phyloP scores from a whole-genome alignment of 1,140 invertebrate species.

The Neoseiulus cucumeris region DNA sequence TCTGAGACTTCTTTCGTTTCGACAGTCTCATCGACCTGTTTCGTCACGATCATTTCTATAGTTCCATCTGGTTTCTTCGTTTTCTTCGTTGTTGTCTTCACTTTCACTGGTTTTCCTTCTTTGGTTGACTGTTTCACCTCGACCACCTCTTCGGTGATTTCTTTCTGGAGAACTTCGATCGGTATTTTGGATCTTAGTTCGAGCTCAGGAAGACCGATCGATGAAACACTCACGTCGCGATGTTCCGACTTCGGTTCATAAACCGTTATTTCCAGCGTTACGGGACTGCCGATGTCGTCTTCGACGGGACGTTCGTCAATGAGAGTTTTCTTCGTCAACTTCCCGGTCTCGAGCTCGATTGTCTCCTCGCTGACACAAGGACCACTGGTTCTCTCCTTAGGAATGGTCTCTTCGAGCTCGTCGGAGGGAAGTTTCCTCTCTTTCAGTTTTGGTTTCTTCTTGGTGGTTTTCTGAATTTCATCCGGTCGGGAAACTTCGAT shows the following conservation, averaged over 20 bases:
- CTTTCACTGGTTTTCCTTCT: background rate
- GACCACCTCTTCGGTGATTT: background rate
- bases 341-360: too few relatives aligned
- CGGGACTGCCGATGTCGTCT: background rate
- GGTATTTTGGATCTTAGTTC: background rate
- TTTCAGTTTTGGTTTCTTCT: too few relatives aligned
- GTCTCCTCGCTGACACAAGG: too few relatives aligned
- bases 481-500: too few relatives aligned
- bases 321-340: too few relatives aligned
- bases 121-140: background rate
- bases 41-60: background rate
- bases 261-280: background rate
- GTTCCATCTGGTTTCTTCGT: background rate
- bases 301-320: too few relatives aligned
- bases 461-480: too few relatives aligned
- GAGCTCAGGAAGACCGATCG: background rate
- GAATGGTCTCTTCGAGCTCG: too few relatives aligned
- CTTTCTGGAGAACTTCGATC: background rate
- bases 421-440: too few relatives aligned
- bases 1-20: too few relatives aligned
- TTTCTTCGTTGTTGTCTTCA: background rate
- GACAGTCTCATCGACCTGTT: background rate
- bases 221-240: background rate
- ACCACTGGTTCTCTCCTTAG: too few relatives aligned
- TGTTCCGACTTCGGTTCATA: background rate